These are phyloP conservation scores for Ammospiza maritima DNA, from an alignment of 2,797 vertebrate genomes.

Conservation along the genomic window DNA sequence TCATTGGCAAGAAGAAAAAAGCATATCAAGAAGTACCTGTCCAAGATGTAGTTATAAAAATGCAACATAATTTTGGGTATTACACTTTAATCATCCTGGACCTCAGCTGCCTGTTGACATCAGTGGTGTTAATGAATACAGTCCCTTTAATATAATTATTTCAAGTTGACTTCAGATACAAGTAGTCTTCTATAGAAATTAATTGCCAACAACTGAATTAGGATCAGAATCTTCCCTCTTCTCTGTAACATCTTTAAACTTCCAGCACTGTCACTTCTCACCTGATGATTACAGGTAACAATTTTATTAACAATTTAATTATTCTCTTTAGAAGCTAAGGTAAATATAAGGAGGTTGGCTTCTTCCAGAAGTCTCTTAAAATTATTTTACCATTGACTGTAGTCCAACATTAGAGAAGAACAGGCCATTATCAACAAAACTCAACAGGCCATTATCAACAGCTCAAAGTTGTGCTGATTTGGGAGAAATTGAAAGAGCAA, in stretches of 20 bases:
- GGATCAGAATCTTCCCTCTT: background rate
- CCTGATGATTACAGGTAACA: background rate
- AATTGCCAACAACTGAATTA: background rate
- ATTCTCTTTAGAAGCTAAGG: background rate
- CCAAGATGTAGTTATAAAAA: background rate
- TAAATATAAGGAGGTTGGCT: background rate
- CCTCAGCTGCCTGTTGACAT: background rate
- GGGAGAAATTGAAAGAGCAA: background rate
- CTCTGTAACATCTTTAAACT: background rate
- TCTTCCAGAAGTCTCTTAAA: background rate
- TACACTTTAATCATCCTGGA: background rate
- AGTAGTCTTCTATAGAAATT: background rate
- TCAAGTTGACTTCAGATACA: background rate
- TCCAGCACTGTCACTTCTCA: background rate
- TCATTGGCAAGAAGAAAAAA: background rate
- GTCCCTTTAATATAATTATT: background rate
- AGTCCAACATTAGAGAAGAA: background rate
- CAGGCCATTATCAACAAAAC: background rate
- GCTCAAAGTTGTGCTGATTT: background rate
- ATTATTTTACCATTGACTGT: background rate
- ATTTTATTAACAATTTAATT: conserved; percentile 29
- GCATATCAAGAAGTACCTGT: background rate
- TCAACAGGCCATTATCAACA: background rate
- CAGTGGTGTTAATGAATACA: background rate
- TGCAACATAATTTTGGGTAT: background rate